These are phyloP conservation scores for Drosophila neocordata DNA, from an alignment of 1,140 invertebrate species.

Conservation along the genomic window DNA sequence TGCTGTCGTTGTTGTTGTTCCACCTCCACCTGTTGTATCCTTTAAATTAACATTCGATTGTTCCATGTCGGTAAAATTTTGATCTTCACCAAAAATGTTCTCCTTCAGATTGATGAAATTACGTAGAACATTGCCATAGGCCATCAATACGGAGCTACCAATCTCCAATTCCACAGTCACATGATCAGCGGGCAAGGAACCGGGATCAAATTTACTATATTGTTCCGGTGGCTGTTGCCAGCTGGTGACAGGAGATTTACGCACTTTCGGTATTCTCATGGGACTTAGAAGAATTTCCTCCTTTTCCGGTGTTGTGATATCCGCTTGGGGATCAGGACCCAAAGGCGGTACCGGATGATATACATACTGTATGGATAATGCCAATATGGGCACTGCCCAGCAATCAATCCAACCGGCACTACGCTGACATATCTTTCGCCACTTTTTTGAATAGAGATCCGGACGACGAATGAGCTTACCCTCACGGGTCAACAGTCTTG, in stretches of 20 bases:
- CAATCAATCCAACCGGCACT: conserved; percentile 95
- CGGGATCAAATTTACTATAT: conserved; percentile 92
- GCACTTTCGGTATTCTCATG: conserved; percentile 92
- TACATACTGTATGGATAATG: conserved; percentile 93
- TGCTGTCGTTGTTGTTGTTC: conserved; percentile 19
- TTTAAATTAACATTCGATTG: conserved; percentile 83
- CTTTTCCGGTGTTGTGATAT: conserved; percentile 96
- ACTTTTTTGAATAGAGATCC: conserved; percentile 88
- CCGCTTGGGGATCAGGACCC: conserved; percentile 93
- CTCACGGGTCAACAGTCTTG: conserved; percentile 91
- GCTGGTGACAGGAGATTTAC: conserved; percentile 88
- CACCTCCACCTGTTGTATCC: conserved; percentile 23
- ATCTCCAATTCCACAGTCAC: conserved; percentile 96
- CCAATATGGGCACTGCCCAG: conserved; percentile 96
- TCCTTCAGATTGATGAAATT: conserved; percentile 96
- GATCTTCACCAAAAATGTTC: conserved; percentile 98
- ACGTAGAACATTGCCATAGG: conserved; percentile 95
- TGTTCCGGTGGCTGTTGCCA: conserved; percentile 86
- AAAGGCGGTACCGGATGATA: conserved; percentile 95
- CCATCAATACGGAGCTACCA: conserved; percentile 93
- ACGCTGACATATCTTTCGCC: conserved; percentile 93
- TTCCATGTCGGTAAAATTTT: conserved; percentile 96
- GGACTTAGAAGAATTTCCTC: conserved; percentile 96
- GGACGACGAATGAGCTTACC: conserved; percentile 85
- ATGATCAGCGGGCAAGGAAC: conserved; percentile 91